These are phyloP conservation scores for Quiscalus mexicanus DNA, from an alignment of 2,113 vertebrate genomes.

Conservation along the genomic window DNA sequence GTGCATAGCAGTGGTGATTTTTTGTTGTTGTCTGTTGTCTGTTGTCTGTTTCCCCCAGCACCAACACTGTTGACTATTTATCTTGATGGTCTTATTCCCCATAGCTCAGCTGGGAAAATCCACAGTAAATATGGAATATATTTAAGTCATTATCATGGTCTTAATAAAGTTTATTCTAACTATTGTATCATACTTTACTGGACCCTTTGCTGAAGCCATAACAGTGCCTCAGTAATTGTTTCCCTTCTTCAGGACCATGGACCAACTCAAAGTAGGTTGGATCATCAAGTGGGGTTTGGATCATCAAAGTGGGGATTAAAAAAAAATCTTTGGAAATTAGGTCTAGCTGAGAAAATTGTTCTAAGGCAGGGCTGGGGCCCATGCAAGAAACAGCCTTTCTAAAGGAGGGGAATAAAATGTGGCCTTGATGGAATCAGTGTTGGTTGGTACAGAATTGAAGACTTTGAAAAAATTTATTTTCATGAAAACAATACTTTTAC, in stretches of 20 bases:
- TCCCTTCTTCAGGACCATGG: neutral
- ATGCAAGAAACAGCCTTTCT: neutral
- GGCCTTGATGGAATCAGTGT: neutral
- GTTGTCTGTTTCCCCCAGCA: neutral
- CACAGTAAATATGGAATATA: neutral
- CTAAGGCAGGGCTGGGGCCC: neutral
- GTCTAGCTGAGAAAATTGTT: neutral
- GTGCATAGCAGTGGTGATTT: fast-evolving
- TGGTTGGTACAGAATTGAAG: neutral
- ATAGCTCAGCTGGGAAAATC: neutral
- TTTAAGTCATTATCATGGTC: neutral
- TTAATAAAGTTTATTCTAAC: neutral
- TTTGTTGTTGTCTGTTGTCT: neutral
- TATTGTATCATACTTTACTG: neutral
- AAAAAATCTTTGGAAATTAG: neutral
- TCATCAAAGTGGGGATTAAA: neutral
- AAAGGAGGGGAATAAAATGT: neutral
- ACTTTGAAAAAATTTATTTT: neutral
- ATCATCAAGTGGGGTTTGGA: neutral
- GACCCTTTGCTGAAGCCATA: neutral
- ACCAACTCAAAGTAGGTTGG: neutral
- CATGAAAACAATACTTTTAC: neutral
- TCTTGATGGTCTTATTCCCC: neutral
- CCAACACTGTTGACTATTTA: neutral
- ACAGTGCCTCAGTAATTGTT: neutral